These are phyloP conservation scores for Tyrannus savana DNA, from an alignment of 2,113 vertebrate genomes.

Conservation along the genomic window DNA sequence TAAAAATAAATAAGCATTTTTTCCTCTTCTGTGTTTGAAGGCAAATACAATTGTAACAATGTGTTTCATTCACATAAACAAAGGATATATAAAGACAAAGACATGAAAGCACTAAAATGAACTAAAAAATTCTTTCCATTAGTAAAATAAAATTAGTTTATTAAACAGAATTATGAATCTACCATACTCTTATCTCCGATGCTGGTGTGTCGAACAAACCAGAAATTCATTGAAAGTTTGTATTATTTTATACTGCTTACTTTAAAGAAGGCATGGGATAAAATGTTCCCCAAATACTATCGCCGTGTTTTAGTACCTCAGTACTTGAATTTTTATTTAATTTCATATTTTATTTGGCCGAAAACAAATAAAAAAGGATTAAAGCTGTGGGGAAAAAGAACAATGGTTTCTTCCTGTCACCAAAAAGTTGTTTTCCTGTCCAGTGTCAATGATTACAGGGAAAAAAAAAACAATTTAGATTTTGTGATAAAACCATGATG, in stretches of 20 bases:
- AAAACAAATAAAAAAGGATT: neutral
- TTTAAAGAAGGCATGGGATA: neutral
- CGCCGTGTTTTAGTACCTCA: neutral
- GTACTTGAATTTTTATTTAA: neutral
- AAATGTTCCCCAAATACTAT: neutral
- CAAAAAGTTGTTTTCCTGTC: neutral
- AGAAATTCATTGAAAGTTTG: neutral
- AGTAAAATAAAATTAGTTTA: neutral
- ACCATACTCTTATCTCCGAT: neutral
- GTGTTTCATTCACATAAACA: neutral
- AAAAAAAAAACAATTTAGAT: neutral
- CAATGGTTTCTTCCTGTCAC: neutral
- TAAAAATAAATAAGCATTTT: neutral
- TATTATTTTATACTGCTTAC: neutral
- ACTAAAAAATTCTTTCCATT: neutral
- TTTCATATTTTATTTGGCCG: neutral
- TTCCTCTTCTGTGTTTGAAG: neutral
- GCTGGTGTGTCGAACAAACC: neutral
- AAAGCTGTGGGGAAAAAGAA: neutral
- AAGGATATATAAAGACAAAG: neutral
- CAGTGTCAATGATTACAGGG: neutral
- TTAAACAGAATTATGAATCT: neutral
- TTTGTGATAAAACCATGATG: neutral
- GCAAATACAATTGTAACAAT: neutral
- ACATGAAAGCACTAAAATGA: neutral